Conservation (phyloP, 2,797 vertebrate species). For the Coluber constrictor region DNA sequence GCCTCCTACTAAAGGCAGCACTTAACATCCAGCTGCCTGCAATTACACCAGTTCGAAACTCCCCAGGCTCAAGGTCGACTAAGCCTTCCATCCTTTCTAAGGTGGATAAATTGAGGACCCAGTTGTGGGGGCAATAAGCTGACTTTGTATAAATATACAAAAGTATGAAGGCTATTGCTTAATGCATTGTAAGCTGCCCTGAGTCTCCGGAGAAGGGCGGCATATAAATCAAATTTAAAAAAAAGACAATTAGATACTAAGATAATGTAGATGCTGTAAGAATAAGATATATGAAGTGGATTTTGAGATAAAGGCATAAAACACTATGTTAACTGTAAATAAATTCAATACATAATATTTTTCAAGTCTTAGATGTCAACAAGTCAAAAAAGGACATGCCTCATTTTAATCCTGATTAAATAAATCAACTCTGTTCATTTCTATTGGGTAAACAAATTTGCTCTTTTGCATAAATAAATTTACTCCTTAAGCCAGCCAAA, state of each 20-base stretch:
- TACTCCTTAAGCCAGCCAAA: neutral
- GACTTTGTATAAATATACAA: too few species aligned
- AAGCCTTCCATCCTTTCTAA: too few species aligned
- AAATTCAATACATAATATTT: neutral
- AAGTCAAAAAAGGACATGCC: neutral
- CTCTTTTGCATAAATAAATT: neutral
- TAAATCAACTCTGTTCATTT: neutral
- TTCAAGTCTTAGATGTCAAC: neutral
- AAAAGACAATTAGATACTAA: neutral
- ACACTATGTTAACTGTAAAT: neutral
- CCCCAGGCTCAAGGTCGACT: too few species aligned
- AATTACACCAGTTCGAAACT: too few species aligned
- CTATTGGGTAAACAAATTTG: neutral
- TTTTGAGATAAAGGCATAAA: neutral
- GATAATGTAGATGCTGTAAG: neutral
- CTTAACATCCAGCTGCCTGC: too few species aligned
- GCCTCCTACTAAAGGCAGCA: too few species aligned
- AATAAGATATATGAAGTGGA: neutral
- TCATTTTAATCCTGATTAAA: neutral
- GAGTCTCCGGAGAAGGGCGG: too few species aligned
- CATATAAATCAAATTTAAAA: too few species aligned
- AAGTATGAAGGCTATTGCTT: too few species aligned
- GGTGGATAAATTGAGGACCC: too few species aligned
- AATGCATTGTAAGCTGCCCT: too few species aligned
- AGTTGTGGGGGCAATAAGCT: too few species aligned